Conservation (phyloP, 2,113 vertebrate species). For the Sinocyclocheilus grahami region DNA sequence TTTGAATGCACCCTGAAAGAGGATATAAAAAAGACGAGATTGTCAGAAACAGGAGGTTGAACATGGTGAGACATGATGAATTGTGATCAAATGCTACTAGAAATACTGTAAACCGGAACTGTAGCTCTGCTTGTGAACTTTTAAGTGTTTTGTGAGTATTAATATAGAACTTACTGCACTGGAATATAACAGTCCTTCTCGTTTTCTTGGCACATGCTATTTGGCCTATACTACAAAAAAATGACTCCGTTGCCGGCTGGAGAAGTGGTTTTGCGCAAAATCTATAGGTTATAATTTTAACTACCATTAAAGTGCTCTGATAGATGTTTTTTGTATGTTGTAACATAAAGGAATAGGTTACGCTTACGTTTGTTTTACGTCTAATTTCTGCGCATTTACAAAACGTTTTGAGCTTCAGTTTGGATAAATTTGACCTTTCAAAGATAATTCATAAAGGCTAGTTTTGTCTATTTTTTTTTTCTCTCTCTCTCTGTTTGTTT, state of each 20-base stretch:
- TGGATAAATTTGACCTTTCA: background rate
- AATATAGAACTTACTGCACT: background rate
- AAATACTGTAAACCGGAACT: background rate
- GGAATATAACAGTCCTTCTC: background rate
- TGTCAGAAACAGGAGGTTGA: constrained; percentile 27
- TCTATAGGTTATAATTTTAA: background rate
- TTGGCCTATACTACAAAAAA: background rate
- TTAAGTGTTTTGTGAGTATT: background rate
- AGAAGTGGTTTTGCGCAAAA: background rate
- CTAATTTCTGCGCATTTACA: background rate
- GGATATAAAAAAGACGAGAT: constrained; percentile 21
- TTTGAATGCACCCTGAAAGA: constrained; percentile 24
- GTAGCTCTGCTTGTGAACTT: background rate
- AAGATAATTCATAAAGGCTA: background rate
- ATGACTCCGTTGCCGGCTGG: background rate
- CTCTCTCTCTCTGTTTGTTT: background rate
- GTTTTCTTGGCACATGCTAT: background rate
- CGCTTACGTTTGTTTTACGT: background rate
- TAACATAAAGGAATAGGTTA: background rate
- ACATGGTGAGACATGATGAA: constrained; percentile 28
- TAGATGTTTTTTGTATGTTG: background rate
- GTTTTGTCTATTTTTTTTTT: background rate
- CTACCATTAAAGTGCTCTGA: background rate
- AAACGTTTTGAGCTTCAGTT: background rate
- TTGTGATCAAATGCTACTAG: constrained; percentile 11